phyloP scores from a whole-genome alignment of 2,888 invertebrate species.

The Bombyx huttoni region DNA sequence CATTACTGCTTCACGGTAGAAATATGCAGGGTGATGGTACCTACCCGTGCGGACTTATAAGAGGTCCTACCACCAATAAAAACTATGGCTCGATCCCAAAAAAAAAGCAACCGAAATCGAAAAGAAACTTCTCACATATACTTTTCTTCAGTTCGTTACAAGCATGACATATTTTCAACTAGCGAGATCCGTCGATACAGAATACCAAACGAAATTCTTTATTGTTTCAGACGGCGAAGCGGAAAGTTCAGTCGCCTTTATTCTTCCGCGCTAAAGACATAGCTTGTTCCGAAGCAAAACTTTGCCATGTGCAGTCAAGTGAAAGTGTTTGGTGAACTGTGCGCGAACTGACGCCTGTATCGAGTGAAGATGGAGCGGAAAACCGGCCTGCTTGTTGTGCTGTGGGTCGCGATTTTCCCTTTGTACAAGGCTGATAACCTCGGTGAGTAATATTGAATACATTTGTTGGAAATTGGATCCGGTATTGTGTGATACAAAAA shows the following conservation, averaged over 20 bases:
- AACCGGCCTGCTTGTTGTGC: constrained; percentile 38
- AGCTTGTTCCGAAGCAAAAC: constrained; percentile 1
- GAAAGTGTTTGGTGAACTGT: constrained; percentile 9
- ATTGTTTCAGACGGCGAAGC: not conserved
- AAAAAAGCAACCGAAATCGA: no score
- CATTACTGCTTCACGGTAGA: no score
- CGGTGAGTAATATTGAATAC: constrained; percentile 32
- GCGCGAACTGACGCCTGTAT: constrained; percentile 17
- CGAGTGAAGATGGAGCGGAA: constrained; percentile 34
- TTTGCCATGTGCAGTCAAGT: constrained; percentile 11
- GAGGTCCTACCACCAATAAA: no score
- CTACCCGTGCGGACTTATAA: no score
- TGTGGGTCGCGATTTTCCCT: constrained; percentile 55
- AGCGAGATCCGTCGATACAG: no score
- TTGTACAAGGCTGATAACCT: constrained; percentile 58
- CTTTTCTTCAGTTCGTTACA: no score
- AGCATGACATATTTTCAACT: no score
- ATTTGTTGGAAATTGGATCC: not conserved
- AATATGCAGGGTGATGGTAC: no score
- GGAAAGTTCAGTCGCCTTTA: not conserved
- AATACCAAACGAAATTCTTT: not conserved
- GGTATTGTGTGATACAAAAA: not conserved
- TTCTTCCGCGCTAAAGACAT: not conserved
- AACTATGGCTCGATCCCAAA: no score
- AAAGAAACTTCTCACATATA: no score